phyloP scores from a whole-genome alignment of 2,797 vertebrate genomes.

The Semaprochilodus insignis region DNA sequence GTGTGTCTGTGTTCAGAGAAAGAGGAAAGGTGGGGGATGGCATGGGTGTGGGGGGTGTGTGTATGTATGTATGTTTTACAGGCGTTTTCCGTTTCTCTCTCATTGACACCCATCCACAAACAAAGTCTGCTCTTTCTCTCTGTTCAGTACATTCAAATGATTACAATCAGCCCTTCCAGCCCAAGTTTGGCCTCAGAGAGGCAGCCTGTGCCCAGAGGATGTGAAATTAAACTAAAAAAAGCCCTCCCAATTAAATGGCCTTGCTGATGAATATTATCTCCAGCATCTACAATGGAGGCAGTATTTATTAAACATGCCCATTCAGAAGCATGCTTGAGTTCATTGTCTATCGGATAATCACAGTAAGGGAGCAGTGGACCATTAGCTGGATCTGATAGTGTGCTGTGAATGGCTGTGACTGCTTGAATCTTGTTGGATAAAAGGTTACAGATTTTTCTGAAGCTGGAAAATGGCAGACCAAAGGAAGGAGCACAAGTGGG shows the following conservation, averaged over 20 bases:
- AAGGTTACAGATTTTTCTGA: neutral
- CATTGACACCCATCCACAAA: constrained; percentile 48
- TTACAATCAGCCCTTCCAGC: constrained; percentile 27
- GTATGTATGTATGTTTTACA: constrained; percentile 34
- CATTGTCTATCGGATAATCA: constrained; percentile 13
- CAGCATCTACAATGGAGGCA: neutral
- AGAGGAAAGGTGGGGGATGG: constrained; percentile 57
- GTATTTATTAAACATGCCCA: constrained; percentile 1
- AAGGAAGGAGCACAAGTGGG: neutral
- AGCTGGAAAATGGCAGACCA: neutral
- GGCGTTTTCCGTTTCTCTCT: constrained; percentile 22
- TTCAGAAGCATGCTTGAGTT: neutral
- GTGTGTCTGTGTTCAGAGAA: constrained; percentile 34
- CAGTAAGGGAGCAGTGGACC: neutral
- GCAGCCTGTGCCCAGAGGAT: neutral
- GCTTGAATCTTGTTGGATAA: neutral
- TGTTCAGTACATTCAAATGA: constrained; percentile 26
- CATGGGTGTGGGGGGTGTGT: constrained; percentile 44
- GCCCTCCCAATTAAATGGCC: neutral
- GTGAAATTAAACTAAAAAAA: constrained; percentile 3
- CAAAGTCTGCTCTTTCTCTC: constrained; percentile 33
- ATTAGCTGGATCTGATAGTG: neutral
- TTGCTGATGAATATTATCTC: constrained; percentile 1
- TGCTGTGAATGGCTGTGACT: neutral
- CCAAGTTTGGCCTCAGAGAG: constrained; percentile 34